phyloP scores from a whole-genome alignment of 2,113 vertebrate genomes.

The Pseudorhombus dupliciocellatus region DNA sequence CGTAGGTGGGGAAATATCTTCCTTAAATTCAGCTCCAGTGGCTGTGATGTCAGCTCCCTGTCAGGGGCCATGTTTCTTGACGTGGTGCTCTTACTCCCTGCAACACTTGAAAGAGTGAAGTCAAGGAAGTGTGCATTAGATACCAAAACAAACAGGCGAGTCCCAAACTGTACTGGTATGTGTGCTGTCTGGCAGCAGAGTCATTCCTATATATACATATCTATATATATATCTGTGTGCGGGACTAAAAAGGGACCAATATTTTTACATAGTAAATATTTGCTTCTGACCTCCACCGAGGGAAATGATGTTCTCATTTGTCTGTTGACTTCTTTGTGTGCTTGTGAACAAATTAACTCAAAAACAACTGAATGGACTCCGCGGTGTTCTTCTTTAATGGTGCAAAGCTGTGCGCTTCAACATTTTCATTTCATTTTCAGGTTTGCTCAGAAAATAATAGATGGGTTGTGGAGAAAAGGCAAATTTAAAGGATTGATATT shows the following conservation, averaged over 20 bases:
- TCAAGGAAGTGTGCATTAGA: conserved; percentile 84
- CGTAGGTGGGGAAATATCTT: not conserved
- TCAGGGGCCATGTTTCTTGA: conserved; percentile 17
- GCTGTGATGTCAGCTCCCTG: conserved; percentile 13
- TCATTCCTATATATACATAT: conserved; percentile 22
- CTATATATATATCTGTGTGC: conserved; percentile 56
- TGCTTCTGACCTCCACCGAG: not conserved
- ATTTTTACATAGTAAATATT: conserved; percentile 57
- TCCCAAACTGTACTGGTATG: conserved; percentile 81
- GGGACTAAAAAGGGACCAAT: conserved; percentile 37
- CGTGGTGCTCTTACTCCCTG: conserved; percentile 33
- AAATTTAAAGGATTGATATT: no score
- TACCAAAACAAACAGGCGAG: conserved; percentile 83
- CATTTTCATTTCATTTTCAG: no score
- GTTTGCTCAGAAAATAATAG: no score
- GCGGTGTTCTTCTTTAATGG: no score
- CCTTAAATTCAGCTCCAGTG: conserved; percentile 18
- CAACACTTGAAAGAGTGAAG: conserved; percentile 75
- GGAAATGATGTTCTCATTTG: no score
- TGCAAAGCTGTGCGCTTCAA: no score
- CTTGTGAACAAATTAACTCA: no score
- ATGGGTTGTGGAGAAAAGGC: no score
- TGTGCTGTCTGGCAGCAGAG: conserved; percentile 83
- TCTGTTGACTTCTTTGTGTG: no score
- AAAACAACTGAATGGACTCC: no score